A percentile compares a stretch with the other conserved stretches of the same genome.
phyloP scores from a whole-genome alignment of 2,888 invertebrate genomes.

The Scaptodrosophila latifasciaeformis region DNA sequence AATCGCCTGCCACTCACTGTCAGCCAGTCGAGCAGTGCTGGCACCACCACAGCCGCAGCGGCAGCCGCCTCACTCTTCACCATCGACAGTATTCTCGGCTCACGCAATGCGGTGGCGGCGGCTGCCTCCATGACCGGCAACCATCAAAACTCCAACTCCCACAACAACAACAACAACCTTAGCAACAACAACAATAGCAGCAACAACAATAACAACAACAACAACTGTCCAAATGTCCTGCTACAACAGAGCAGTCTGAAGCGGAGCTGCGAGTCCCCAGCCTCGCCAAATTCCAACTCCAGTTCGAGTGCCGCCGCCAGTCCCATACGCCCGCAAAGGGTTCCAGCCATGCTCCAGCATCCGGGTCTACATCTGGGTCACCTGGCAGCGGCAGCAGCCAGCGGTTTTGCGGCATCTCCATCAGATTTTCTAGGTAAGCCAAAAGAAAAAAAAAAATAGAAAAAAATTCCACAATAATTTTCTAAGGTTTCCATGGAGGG shows the following conservation, averaged over 20 bases:
- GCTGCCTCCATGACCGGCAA: conserved; percentile 25
- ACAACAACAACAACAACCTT: conserved; percentile 27
- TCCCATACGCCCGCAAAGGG: conserved; percentile 74
- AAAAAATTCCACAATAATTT: too few relatives aligned
- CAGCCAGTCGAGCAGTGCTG: too few relatives aligned
- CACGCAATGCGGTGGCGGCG: conserved; percentile 70
- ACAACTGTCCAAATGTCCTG: too few relatives aligned
- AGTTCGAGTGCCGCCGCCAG: conserved; percentile 77
- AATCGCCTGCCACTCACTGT: conserved; percentile 13
- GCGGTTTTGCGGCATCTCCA: conserved; percentile 81
- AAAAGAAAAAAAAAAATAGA: too few relatives aligned
- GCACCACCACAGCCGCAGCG: conserved; percentile 71
- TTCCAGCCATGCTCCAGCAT: conserved; percentile 76
- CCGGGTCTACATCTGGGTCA: conserved; percentile 79
- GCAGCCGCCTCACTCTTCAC: conserved; percentile 84
- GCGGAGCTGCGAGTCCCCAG: conserved; percentile 71
- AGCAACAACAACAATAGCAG: conserved; percentile 19
- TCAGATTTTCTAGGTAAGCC: conserved; percentile 88
- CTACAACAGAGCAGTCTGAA: conserved; percentile 48
- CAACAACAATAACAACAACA: conserved; percentile 31
- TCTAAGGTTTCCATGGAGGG: conserved; percentile 32
- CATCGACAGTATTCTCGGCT: conserved; percentile 90
- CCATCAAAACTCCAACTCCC: conserved; percentile 29
- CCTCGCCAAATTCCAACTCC: conserved; percentile 75
- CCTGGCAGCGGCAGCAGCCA: conserved; percentile 79